Evolutionary conservation across 2,113 vertebrate genomes (phyloP).

Genomic region (Strigops habroptila): DNA sequence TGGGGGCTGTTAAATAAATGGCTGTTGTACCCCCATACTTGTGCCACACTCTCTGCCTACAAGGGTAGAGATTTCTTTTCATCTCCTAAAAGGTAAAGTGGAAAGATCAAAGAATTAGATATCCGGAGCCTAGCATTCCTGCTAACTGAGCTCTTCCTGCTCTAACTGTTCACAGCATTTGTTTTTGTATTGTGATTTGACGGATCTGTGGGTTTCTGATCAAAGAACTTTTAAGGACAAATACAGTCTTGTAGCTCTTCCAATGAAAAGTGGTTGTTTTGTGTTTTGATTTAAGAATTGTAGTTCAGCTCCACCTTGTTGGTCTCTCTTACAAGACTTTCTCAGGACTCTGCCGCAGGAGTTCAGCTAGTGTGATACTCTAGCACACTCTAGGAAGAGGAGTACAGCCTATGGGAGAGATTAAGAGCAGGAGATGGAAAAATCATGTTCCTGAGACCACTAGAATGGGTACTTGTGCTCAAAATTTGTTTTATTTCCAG

Average conservation of each 20-base stretch:
- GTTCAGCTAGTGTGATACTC: background rate
- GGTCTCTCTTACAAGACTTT: background rate
- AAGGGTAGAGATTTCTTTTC: background rate
- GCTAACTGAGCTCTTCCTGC: slow-evolving; percentile 53
- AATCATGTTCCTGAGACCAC: accelerated
- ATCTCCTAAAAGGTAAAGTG: slow-evolving; percentile 31
- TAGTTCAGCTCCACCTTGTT: slow-evolving; percentile 31
- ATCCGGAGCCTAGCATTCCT: slow-evolving; percentile 29
- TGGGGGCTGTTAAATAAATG: background rate
- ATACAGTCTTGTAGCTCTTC: slow-evolving; percentile 35
- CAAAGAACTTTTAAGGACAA: slow-evolving; percentile 53
- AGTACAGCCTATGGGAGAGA: background rate
- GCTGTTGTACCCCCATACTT: background rate
- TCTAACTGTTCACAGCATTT: slow-evolving; percentile 31
- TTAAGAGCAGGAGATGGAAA: background rate
- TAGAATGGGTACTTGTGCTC: background rate
- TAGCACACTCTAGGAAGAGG: background rate
- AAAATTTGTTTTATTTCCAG: background rate
- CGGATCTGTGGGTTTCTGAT: slow-evolving; percentile 42
- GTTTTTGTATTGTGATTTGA: slow-evolving; percentile 40
- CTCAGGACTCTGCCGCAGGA: background rate
- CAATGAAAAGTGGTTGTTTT: background rate
- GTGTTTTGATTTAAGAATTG: background rate
- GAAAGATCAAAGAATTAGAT: slow-evolving; percentile 42
- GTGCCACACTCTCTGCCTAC: background rate